These are phyloP conservation scores for Cyrtorhinus lividipennis DNA, from an alignment of 1,140 invertebrate genomes.

Conservation along the genomic window DNA sequence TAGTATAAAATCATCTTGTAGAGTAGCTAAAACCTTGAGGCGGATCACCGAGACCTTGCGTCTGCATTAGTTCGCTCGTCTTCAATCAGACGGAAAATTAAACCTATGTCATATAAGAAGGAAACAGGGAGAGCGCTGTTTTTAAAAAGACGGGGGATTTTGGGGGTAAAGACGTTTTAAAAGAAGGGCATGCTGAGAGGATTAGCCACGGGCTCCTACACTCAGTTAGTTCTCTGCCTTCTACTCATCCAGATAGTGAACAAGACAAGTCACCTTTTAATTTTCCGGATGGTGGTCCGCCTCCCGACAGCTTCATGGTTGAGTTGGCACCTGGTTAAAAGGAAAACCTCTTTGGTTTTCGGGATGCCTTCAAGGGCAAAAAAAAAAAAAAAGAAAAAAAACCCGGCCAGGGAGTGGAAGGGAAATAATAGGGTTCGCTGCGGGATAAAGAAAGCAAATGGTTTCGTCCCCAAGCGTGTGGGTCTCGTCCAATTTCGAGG, in stretches of 20 bases:
- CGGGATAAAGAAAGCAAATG: neutral
- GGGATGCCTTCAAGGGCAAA: neutral
- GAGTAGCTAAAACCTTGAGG: too few relatives aligned
- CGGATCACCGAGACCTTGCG: too few relatives aligned
- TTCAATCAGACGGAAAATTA: neutral
- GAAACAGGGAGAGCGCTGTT: neutral
- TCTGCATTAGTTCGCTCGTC: too few relatives aligned
- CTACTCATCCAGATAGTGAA: constrained; percentile 4
- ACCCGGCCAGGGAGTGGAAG: neutral
- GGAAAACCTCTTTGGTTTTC: neutral
- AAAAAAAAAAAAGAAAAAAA: neutral
- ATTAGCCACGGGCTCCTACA: constrained; percentile 2
- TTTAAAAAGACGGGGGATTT: neutral
- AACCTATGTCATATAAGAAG: neutral
- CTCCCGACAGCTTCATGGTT: neutral
- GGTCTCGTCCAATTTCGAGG: too few relatives aligned
- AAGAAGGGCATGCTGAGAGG: neutral
- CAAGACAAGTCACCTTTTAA: constrained; percentile 9
- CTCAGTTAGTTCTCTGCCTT: neutral
- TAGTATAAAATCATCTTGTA: too few relatives aligned
- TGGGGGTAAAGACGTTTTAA: neutral
- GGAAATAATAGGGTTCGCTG: neutral
- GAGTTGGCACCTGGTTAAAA: neutral
- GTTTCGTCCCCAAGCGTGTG: too few relatives aligned
- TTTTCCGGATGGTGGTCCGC: constrained; percentile 1